Conservation (phyloP, 2,113 vertebrate species). For the Falcunculus frontatus region DNA sequence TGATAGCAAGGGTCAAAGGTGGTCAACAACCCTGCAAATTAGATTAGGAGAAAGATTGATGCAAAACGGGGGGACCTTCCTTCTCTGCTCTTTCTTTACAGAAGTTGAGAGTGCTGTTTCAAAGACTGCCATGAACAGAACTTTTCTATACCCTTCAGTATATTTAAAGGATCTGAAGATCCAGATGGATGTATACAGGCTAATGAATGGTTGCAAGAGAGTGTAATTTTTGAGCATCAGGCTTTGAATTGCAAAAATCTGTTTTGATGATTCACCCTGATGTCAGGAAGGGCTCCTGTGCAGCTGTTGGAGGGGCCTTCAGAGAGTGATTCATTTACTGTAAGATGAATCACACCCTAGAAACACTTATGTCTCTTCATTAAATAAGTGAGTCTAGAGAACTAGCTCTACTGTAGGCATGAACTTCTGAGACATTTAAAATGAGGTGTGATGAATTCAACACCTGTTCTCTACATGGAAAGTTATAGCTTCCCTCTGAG, state of each 20-base stretch:
- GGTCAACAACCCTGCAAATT: neutral
- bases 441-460: neutral
- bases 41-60: neutral
- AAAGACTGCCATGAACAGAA: neutral
- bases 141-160: neutral
- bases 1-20: neutral
- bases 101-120: neutral
- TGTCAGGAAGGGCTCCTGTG: neutral
- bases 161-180: neutral
- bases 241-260: neutral
- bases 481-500: neutral
- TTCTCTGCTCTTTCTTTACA: neutral
- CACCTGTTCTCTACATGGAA: neutral
- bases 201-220: neutral
- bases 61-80: neutral
- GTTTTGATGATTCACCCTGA: neutral
- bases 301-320: neutral
- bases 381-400: neutral
- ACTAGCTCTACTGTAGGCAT: neutral
- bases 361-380: neutral
- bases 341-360: slow-evolving; percentile 5
- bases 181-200: neutral
- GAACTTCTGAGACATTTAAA: neutral
- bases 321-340: neutral
- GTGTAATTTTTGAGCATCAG: neutral